Conservation (phyloP, 2,888 invertebrate species). For the Ariolimax columbianus region DNA sequence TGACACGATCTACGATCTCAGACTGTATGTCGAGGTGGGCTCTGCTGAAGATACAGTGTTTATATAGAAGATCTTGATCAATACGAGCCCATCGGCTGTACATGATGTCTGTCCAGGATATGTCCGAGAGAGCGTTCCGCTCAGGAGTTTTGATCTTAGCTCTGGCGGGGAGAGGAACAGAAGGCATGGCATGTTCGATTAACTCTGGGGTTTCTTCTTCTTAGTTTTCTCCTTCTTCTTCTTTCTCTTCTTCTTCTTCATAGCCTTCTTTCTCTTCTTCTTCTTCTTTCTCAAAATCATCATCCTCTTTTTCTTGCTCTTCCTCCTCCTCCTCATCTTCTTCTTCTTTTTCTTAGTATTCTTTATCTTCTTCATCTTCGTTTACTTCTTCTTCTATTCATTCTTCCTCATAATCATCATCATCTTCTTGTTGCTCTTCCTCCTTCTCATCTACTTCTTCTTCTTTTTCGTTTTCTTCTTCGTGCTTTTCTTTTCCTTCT, state of each 20-base stretch:
- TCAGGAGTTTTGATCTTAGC: neutral
- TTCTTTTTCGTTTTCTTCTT: neutral
- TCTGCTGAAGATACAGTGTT: neutral
- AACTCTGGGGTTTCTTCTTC: neutral
- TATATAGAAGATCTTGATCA: neutral
- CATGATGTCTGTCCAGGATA: slow-evolving; percentile 1
- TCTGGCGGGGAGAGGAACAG: neutral
- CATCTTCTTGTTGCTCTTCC: neutral
- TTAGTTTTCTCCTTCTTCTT: too few relatives aligned
- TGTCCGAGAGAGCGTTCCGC: neutral
- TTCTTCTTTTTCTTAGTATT: neutral
- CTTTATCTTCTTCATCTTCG: neutral
- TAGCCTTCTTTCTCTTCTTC: too few relatives aligned
- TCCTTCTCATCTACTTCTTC: neutral
- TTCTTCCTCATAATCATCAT: too few relatives aligned
- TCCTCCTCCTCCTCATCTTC: neutral
- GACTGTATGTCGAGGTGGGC: neutral
- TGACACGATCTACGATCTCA: slow-evolving; percentile 5
- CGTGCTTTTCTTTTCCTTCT: neutral
- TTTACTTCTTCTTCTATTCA: too few relatives aligned
- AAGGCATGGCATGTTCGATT: neutral
- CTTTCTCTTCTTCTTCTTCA: too few relatives aligned
- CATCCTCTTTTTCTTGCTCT: too few relatives aligned
- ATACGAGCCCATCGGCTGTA: neutral
- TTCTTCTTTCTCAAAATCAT: too few relatives aligned